Evolutionary conservation across 2,888 invertebrate genomes (phyloP).

Genomic region (Drosophila recens): DNA sequence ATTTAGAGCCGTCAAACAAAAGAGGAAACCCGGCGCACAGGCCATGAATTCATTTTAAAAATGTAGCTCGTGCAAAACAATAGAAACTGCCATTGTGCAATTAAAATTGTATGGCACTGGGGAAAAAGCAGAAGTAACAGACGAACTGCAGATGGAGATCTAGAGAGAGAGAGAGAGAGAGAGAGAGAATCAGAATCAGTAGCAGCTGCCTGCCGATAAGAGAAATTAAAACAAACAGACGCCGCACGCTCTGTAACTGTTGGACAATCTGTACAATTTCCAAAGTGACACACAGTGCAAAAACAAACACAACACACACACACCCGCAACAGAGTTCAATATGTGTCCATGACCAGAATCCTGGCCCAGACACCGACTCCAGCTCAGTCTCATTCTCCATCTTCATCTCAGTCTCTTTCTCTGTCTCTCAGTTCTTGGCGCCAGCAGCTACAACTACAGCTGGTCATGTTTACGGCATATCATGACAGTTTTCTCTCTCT

Average conservation of each 20-base stretch:
- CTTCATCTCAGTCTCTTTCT: conserved; percentile 4
- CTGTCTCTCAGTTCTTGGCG: conserved; percentile 24
- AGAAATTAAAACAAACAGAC: conserved; percentile 77
- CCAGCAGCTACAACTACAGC: conserved; percentile 53
- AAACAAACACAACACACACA: conserved; percentile 37
- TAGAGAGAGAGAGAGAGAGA: conserved; percentile 14
- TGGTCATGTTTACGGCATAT: conserved; percentile 79
- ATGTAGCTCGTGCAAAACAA: conserved; percentile 72
- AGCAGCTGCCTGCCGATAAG: conserved; percentile 76
- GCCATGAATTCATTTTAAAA: conserved; percentile 81
- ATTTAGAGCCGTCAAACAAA: conserved; percentile 75
- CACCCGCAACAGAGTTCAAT: conserved; percentile 54
- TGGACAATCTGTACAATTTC: conserved; percentile 75
- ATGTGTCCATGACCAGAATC: conserved; percentile 54
- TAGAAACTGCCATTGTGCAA: conserved; percentile 78
- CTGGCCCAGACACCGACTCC: conserved; percentile 29
- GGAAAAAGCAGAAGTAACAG: conserved; percentile 51
- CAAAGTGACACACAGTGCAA: conserved; percentile 70
- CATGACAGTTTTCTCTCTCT: conserved; percentile 63
- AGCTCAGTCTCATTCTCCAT: conserved; percentile 4
- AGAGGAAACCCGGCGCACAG: conserved; percentile 53
- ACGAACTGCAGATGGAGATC: conserved; percentile 2
- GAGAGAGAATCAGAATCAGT: conserved; percentile 16
- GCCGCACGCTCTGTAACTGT: conserved; percentile 52
- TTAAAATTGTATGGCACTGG: conserved; percentile 79